phyloP scores from a whole-genome alignment of 2,113 vertebrate genomes.

The Myrmecobius fasciatus region DNA sequence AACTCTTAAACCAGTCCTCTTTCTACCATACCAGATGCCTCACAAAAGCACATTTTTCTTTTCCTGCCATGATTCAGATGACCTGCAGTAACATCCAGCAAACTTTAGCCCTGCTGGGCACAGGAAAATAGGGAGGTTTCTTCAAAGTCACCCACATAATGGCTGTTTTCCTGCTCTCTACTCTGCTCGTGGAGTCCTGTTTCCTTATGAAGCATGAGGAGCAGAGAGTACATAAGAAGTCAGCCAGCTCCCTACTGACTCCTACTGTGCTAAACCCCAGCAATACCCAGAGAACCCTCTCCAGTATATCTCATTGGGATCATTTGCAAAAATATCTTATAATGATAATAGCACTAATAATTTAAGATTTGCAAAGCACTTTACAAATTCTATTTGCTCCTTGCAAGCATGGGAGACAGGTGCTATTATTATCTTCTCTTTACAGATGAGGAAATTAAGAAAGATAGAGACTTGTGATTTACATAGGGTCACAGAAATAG shows the following conservation, averaged over 20 bases:
- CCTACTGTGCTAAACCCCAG: conserved; percentile 40
- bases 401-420: neutral
- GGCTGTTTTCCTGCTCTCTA: conserved; percentile 49
- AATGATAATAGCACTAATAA: neutral
- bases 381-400: neutral
- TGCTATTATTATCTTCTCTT: neutral
- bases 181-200: conserved; percentile 20
- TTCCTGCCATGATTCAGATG: neutral
- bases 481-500: neutral
- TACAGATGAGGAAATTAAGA: neutral
- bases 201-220: conserved; percentile 41
- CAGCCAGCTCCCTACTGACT: conserved; percentile 59
- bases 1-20: neutral
- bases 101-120: conserved; percentile 42
- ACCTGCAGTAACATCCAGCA: neutral
- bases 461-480: neutral
- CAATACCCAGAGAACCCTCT: neutral
- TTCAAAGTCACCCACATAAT: conserved; percentile 55
- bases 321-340: neutral
- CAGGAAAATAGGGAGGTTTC: conserved; percentile 47
- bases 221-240: conserved; percentile 21
- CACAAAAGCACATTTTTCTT: neutral
- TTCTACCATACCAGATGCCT: neutral
- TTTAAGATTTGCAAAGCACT: neutral
- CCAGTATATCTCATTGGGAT: neutral